Evolutionary conservation across 1,140 invertebrate species (phyloP).

Genomic region (Cryptotermes secundus): DNA sequence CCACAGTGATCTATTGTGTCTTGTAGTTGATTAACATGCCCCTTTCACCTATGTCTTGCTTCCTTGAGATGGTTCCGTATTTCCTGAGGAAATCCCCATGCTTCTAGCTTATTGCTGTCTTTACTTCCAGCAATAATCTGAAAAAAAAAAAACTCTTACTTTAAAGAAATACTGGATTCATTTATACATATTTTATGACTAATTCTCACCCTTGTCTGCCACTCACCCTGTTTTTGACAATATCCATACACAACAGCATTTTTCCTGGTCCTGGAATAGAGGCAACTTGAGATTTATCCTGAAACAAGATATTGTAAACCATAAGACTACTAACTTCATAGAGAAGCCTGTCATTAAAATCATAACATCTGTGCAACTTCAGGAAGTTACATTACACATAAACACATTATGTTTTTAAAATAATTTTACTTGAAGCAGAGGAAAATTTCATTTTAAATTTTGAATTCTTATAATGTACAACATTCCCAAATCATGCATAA

Average conservation of each 20-base stretch:
- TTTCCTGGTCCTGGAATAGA: conserved; percentile 62
- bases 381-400: too few species aligned
- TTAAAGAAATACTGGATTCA: too few species aligned
- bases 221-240: conserved; percentile 60
- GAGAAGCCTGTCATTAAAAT: too few species aligned
- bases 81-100: conserved; percentile 19
- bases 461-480: too few species aligned
- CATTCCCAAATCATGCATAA: too few species aligned
- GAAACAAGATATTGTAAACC: conserved; percentile 37
- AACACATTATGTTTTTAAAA: too few species aligned
- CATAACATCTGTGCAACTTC: too few species aligned
- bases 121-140: conserved; percentile 66
- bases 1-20: too few species aligned
- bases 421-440: too few species aligned
- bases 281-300: conserved; percentile 53
- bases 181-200: too few species aligned
- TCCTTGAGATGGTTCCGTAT: not conserved
- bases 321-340: too few species aligned
- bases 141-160: conserved; percentile 41
- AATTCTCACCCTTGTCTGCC: not conserved
- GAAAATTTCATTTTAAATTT: too few species aligned
- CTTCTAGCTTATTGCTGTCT: conserved; percentile 46
- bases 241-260: conserved; percentile 63
- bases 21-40: not conserved
- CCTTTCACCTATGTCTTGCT: conserved; percentile 7